Base-by-base conservation (phyloP, 2,888 invertebrate species). In the Orthonevra nobilis region DNA sequence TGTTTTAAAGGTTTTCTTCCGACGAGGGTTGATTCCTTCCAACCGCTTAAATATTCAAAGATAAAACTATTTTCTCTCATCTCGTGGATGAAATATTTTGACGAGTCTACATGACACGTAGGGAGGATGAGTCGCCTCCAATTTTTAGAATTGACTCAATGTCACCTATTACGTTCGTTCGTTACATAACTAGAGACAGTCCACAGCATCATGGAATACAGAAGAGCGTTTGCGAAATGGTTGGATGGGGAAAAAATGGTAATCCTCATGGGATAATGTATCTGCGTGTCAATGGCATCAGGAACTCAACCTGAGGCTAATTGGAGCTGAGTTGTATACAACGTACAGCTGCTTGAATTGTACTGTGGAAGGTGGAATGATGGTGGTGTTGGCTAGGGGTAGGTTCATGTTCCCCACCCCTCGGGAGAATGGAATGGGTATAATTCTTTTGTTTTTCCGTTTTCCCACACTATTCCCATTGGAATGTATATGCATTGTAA, bases 251-350 rank as follows among this genome's bases (percentile, higher is more conserved):
- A 54, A 26, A 44, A 48, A 30, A 28, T 30, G 9, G 38, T 58
- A 20, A 72, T 60, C 40, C 60, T 60, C 58, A 6, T 42, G 60
- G 66, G 56, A 61, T 79, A 54, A 66, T 61, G 66, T 46, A 73
- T 50, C 73, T 61, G 48, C 73, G 60, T 79, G 73, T 73, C 79
- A 79, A 68, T 73, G 61, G 73, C 61, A 79, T 66, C 66, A 73
- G 44, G 12, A 73, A 64, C 68, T 52, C 75, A 63, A 81, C 81
- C 70, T 75, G 63, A 81, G 70, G 68, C 82, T 82, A 83, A 83
- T 83, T 83, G 83, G 75, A 82, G 74, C 61, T 66, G 82, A 82
- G 75, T 60, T 60, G 34, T 32, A 30, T 34, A 28, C 63, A 46
- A 30, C 12, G 36, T 38, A 9, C 34, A 30, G 61, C 61, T 17